Percentiles rank a stretch among this genome's conserved stretches.
Evolutionary conservation across 2,888 invertebrate species (phyloP).

Genomic region (Uloborus plumipes): DNA sequence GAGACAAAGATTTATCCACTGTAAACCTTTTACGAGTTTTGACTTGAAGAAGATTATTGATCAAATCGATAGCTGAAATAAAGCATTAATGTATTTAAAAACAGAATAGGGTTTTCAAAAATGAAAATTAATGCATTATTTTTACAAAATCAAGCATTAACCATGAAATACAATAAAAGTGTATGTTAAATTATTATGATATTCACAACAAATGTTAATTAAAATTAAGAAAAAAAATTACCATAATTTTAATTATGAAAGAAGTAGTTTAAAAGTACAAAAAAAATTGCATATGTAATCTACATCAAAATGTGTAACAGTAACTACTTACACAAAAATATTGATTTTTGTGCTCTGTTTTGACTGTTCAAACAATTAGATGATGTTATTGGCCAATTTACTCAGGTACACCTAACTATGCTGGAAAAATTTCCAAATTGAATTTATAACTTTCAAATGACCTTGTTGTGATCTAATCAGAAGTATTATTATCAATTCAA

Average conservation of each 20-base stretch:
- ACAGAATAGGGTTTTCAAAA: neutral
- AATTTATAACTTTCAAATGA: no score
- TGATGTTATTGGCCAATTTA: no score
- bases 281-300: neutral
- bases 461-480: no score
- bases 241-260: neutral
- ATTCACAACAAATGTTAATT: no score
- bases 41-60: conserved; percentile 95
- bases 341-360: no score
- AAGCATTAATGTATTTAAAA: conserved; percentile 47
- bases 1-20: conserved; percentile 94
- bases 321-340: neutral
- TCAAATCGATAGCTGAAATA: conserved; percentile 92
- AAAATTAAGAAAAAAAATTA: neutral
- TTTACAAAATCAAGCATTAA: neutral
- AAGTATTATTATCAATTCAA: no score
- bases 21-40: conserved; percentile 93
- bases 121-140: no score
- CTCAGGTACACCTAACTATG: no score
- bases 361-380: no score
- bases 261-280: neutral
- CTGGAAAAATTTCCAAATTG: no score
- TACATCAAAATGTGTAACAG: neutral
- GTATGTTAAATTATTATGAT: no score
- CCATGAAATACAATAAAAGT: neutral